These are phyloP conservation scores for Drosophila athabasca DNA, from an alignment of 1,140 invertebrate species.

Conservation along the genomic window DNA sequence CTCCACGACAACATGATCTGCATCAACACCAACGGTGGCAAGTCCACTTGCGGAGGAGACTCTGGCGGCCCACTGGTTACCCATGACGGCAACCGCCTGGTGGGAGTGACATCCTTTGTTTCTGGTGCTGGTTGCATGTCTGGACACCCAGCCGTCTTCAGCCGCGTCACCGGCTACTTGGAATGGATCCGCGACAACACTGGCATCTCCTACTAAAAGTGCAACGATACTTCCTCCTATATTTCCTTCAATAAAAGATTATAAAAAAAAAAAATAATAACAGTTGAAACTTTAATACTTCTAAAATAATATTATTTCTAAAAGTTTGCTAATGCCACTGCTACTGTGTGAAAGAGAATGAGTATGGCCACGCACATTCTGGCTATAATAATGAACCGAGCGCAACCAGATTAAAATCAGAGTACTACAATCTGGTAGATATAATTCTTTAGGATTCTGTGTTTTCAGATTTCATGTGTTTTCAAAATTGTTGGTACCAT, in stretches of 20 bases:
- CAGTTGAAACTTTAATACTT: too few relatives aligned
- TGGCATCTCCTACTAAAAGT: conserved; percentile 40
- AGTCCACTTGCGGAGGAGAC: conserved; percentile 84
- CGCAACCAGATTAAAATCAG: too few relatives aligned
- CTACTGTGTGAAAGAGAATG: too few relatives aligned
- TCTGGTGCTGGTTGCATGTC: conserved; percentile 53
- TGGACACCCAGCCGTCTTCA: conserved; percentile 85
- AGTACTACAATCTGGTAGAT: too few relatives aligned
- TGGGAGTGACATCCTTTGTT: conserved; percentile 49
- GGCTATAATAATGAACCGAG: too few relatives aligned
- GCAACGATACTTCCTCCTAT: neutral
- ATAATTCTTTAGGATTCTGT: too few relatives aligned
- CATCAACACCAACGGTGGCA: conserved; percentile 56
- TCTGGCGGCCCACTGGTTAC: conserved; percentile 85
- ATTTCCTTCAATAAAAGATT: conserved; percentile 16
- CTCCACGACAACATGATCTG: conserved; percentile 59
- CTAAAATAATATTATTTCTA: too few relatives aligned
- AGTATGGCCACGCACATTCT: too few relatives aligned
- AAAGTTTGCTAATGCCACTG: too few relatives aligned
- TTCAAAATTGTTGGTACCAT: too few relatives aligned
- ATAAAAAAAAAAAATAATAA: neutral
- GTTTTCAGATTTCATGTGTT: too few relatives aligned
- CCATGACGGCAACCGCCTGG: conserved; percentile 40
- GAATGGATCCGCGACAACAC: conserved; percentile 84
- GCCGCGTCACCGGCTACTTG: conserved; percentile 84